These are phyloP conservation scores for Misgurnus mizolepis DNA, from an alignment of 2,113 vertebrate genomes.

Conservation along the genomic window DNA sequence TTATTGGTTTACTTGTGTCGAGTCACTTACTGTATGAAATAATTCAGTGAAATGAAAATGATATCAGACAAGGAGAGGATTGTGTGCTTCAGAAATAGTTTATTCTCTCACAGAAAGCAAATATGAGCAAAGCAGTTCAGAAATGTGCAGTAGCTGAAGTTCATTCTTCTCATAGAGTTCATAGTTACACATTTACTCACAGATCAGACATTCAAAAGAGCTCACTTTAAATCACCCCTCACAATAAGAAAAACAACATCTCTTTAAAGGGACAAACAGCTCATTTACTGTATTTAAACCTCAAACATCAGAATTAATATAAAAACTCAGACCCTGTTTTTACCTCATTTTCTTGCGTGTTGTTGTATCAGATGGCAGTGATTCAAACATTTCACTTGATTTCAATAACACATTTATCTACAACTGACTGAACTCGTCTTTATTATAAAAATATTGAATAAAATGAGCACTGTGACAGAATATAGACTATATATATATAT, in stretches of 20 bases:
- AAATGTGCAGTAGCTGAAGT: neutral
- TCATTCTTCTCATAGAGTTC: neutral
- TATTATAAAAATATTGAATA: slow-evolving; percentile 32
- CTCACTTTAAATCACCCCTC: too few species aligned
- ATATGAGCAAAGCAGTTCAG: slow-evolving; percentile 44
- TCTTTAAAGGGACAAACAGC: too few species aligned
- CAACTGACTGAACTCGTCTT: neutral
- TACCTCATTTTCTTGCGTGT: too few species aligned
- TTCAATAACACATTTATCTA: too few species aligned
- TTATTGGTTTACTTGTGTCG: neutral
- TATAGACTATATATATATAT: neutral
- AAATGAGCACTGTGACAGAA: slow-evolving; percentile 32
- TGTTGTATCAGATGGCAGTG: too few species aligned
- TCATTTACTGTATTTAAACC: too few species aligned
- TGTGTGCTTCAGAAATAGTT: neutral
- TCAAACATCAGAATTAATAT: too few species aligned
- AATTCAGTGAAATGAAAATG: neutral
- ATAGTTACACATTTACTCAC: neutral
- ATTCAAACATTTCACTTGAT: neutral
- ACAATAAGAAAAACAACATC: too few species aligned
- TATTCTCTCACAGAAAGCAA: slow-evolving; percentile 34
- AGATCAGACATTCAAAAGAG: neutral
- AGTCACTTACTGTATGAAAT: neutral
- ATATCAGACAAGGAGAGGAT: neutral
- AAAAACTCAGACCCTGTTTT: too few species aligned